A percentile compares a stretch with the other conserved stretches of the same genome.
Conservation (phyloP, 2,888 invertebrate genomes). For the Nasonovia ribisnigri region DNA sequence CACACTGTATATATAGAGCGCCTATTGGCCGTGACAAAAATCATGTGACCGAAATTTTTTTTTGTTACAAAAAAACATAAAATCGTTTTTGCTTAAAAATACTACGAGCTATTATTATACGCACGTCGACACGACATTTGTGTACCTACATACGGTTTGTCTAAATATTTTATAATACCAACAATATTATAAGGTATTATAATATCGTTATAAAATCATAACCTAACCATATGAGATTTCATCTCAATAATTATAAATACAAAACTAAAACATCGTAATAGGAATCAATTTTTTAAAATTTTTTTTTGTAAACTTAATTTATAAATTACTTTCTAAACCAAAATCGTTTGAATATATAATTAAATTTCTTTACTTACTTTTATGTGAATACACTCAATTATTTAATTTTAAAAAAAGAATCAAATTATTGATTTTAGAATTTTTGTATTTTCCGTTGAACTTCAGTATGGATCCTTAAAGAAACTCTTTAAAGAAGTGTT, state of each 20-base stretch:
- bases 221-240: neutral
- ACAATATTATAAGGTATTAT: neutral
- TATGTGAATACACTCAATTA: neutral
- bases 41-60: neutral
- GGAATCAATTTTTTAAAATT: neutral
- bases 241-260: neutral
- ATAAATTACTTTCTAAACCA: neutral
- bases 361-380: neutral
- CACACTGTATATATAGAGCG: neutral
- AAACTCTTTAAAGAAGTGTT: neutral
- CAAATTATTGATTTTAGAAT: neutral
- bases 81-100: constrained; percentile 3
- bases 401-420: neutral
- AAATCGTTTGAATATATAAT: neutral
- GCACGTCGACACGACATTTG: neutral
- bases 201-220: neutral
- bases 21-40: neutral
- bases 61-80: neutral
- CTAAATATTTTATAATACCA: neutral
- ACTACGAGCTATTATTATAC: neutral
- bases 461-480: too few species aligned
- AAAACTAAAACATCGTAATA: neutral
- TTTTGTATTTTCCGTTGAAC: neutral
- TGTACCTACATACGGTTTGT: neutral
- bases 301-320: neutral